Evolutionary conservation across 2,888 invertebrate genomes (phyloP).

Genomic region (Chromoteleia sp.): DNA sequence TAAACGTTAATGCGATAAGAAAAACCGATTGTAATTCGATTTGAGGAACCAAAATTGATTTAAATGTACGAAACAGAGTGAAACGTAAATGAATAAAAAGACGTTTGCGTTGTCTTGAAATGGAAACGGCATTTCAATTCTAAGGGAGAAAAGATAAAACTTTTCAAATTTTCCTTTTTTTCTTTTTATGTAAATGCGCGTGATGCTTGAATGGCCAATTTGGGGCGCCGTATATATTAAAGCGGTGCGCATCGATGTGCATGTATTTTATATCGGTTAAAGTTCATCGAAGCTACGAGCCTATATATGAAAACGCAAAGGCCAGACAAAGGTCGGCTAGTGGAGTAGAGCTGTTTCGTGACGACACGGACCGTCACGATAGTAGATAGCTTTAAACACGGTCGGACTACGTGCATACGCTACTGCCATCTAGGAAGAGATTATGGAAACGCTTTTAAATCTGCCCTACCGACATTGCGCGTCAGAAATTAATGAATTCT

Average conservation of each 20-base stretch:
- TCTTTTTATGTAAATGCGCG: slow-evolving; percentile 34
- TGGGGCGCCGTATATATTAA: slow-evolving; percentile 27
- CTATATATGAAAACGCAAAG: slow-evolving; percentile 52
- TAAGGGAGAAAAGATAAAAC: slow-evolving; percentile 25
- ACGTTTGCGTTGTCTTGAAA: slow-evolving; percentile 22
- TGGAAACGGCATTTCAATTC: slow-evolving; percentile 37
- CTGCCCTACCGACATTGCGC: slow-evolving; percentile 36
- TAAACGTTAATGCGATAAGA: slow-evolving; percentile 7
- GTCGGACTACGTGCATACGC: slow-evolving; percentile 22
- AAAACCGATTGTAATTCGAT: slow-evolving; percentile 9
- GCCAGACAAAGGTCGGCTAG: slow-evolving; percentile 45
- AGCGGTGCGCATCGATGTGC: slow-evolving; percentile 41
- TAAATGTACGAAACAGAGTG: slow-evolving; percentile 19
- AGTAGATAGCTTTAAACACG: slow-evolving; percentile 49
- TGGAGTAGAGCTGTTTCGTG: slow-evolving; percentile 36
- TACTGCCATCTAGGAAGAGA: slow-evolving; percentile 40
- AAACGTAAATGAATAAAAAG: neutral
- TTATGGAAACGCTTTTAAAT: slow-evolving; percentile 1
- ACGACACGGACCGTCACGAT: slow-evolving; percentile 32
- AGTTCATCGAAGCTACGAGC: slow-evolving; percentile 42
- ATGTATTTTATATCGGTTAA: slow-evolving; percentile 52
- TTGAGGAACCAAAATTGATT: slow-evolving; percentile 20
- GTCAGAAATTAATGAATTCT: neutral
- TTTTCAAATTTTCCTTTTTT: slow-evolving; percentile 14
- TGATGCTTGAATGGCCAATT: slow-evolving; percentile 54